Evolutionary conservation across 2,113 vertebrate genomes (phyloP), one percentile per base, ranked within the genome.

Genomic region (Anolis sagrei): DNA sequence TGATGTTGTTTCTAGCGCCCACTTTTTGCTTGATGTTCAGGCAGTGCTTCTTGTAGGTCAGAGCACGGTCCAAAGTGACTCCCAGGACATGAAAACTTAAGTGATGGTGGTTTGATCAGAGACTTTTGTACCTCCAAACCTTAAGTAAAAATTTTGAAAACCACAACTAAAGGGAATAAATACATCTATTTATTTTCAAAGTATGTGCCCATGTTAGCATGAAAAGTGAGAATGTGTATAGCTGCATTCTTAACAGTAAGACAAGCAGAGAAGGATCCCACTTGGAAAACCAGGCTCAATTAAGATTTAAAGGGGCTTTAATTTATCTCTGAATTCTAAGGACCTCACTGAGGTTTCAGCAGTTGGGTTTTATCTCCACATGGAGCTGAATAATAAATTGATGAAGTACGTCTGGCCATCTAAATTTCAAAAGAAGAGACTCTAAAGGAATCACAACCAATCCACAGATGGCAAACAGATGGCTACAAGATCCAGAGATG

Each of bases 381-480:
- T 88, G 25, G 74, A 90, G 82, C 7, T 62, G 49, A 78, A 78
- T 81, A 82, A 87, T 82, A 62, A 76, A 84, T 21, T 51, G 72
- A 61, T 82, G 82, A 88, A 2, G n/a, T 85, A 29, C 54, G 77
- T 76, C 34, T 81, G 88, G 36, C 88, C 91, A 92, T 82, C 81
- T 76, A 85, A 90, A 79, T 80, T 18, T 51, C 39, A 85, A 91
- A 89, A 51, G 51, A 83, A 86, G 21, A 1, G 49, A 72, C 84
- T 88, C 76, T 84, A 74, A 34, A 87, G 86, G 86, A 91, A 58
- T 0, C 80, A 83, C 81, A 90, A 89, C 86, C 82, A 66, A 90
- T 85, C 82, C 75, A 91, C 91, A 91, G 90, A 92, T 93, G 92
- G 92, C 88, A 91, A 90, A 88, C 87, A 91, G 90, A 92, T 94